Evolutionary conservation across 1,140 invertebrate genomes (phyloP), one percentile per base, ranked within the genome.

Genomic region (Dreissena rostriformis): DNA sequence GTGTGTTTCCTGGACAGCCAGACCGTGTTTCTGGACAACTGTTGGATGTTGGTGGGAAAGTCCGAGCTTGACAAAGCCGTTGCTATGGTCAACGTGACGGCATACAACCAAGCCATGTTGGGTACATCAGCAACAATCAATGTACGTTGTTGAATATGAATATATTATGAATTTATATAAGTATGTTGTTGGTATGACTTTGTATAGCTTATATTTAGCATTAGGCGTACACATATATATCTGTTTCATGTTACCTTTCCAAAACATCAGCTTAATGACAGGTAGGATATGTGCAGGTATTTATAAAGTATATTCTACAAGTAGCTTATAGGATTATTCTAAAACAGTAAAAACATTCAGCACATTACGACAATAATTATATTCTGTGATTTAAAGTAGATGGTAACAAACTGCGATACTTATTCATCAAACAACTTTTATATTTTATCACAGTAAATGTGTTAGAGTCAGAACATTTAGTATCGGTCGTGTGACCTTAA

Each of bases 101-200:
- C 65, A 11, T 82, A 74, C 51, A 82, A 82, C 26, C 80, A 82
- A 55, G 80, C 80, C 22, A 29, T 82, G 72, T 19, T 75, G n/a
- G 26, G 19, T 0, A 65, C 17, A 19, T 72, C 24, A 24, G 66
- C 57, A 15, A 49, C 4, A 1, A 28, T 70, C 39, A 29, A 24
- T 51, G 77, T 80, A 71, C 49, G 29, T 68, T 17, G 14, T 57
- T 57, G 12, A 14, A 14, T 57, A 12, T n/a, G n/a, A n/a, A n/a
- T n/a, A 57, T 14, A n/a, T 57, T 57, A 14, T 57, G 28, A 15
- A 7, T n/a, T n/a, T 2, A 63, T n/a, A n/a, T 26, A 63, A 4
- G 2, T n/a, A n/a, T n/a, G 11, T 63, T 63, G 24, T n/a, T 63
- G 19, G n/a, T n/a, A n/a, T n/a, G n/a, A n/a, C n/a, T n/a, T n/a